Base-by-base conservation (phyloP, 2,113 vertebrate genomes). In the Accipiter cooperii region DNA sequence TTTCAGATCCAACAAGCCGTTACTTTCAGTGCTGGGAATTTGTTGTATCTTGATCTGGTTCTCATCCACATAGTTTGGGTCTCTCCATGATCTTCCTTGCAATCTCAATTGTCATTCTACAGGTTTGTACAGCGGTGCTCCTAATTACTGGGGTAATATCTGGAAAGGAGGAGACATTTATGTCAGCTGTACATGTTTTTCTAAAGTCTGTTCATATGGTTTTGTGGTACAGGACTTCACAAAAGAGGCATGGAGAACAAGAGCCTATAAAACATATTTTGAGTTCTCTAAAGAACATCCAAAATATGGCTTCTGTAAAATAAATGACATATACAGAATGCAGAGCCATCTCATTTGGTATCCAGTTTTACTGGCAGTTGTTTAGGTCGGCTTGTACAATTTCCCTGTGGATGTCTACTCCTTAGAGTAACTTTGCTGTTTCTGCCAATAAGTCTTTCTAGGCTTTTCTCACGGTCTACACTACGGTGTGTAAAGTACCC, bases 401-500 rank as follows among this genome's bases (percentile, higher is more conserved):
- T 57, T 82, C 51, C 12, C 71, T 31, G 24, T 61, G 66, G 57
- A 65, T 42, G 22, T 69, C 84, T 87, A 5, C 47, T 46, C 40
- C 22, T 91, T 49, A 87, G 71, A 52, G 31, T 15, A 82, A 73
- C 26, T 64, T 64, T 29, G 14, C 19, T 63, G 13, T 49, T 68
- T 61, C 69, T 79, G 57, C 20, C n/a, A 82, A 4, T 25, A 49
- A 78, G 36, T 6, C 9, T 76, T 91, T 91, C 77, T 52, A 51
- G 47, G 52, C 9, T 49, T 22, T 44, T 84, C 38, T 51, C 24
- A 12, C 9, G 25, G 47, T 22, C 47, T 31, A 8, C 0, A 0
- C 47, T 31, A 8, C 0, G 0, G 3, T 22, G 4, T 36, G 36
- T 66, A 11, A 84, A 46, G 47, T 33, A 38, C 16, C 44, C 24